A percentile compares a stretch with the other conserved stretches of the same genome.
phyloP scores from a whole-genome alignment of 2,113 vertebrate genomes.

The Chrysemys picta region DNA sequence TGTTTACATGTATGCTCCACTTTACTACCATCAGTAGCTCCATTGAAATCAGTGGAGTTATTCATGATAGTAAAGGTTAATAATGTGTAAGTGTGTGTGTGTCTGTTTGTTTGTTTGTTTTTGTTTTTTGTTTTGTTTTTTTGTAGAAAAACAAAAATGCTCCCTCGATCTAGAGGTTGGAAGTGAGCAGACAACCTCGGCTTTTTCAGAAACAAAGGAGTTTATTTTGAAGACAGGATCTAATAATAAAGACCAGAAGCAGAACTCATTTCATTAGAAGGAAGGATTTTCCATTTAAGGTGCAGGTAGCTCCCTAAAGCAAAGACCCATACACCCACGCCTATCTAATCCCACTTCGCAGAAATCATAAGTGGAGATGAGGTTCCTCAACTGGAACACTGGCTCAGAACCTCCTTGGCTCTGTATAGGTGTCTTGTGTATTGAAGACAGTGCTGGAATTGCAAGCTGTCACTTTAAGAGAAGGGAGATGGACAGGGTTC shows the following conservation, averaged over 20 bases:
- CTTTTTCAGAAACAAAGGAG: not conserved
- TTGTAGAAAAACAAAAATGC: not conserved
- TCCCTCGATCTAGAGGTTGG: not conserved
- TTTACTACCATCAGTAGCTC: too few relatives aligned
- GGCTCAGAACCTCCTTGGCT: not conserved
- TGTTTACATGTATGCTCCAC: too few relatives aligned
- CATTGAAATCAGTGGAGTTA: not conserved
- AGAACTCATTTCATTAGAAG: not conserved
- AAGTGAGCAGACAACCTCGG: not conserved
- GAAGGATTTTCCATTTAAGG: not conserved
- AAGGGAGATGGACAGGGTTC: not conserved
- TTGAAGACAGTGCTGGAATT: not conserved
- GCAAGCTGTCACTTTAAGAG: not conserved
- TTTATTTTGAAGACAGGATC: accelerated
- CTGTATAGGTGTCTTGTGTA: not conserved
- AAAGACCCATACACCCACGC: not conserved
- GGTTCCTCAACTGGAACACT: not conserved
- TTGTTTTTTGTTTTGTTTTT: too few relatives aligned
- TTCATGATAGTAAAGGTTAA: not conserved
- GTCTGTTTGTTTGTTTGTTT: too few relatives aligned
- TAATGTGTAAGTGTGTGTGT: not conserved
- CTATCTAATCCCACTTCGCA: not conserved
- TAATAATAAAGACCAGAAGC: accelerated
- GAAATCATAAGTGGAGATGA: not conserved
- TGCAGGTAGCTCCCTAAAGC: not conserved